phyloP scores from a whole-genome alignment of 2,113 vertebrate species.

The Notiomystis cincta region DNA sequence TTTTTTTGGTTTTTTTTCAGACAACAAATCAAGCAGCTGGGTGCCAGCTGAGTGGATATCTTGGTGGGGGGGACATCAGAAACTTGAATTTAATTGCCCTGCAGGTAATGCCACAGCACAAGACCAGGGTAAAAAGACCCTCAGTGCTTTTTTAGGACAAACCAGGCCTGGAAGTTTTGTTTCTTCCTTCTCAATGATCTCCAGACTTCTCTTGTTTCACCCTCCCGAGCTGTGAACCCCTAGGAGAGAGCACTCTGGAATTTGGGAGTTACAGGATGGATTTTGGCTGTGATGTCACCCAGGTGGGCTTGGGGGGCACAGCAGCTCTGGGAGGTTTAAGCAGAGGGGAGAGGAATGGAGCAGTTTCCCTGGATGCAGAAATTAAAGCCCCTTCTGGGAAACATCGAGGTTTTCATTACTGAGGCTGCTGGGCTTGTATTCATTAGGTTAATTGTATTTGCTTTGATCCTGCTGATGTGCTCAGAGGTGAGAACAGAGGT shows the following conservation, averaged over 20 bases:
- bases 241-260: neutral
- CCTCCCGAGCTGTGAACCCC: neutral
- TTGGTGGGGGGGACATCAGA: neutral
- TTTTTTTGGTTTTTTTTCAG: neutral
- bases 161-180: neutral
- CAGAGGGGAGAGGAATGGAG: neutral
- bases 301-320: neutral
- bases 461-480: neutral
- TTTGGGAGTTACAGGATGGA: neutral
- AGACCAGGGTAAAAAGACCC: neutral
- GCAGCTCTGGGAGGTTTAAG: neutral
- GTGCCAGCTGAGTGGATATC: neutral
- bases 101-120: neutral
- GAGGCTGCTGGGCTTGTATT: neutral
- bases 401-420: neutral
- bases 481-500: neutral
- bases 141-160: neutral
- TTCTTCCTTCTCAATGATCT: neutral
- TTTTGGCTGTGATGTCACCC: neutral
- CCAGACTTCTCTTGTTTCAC: neutral
- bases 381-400: neutral
- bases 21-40: neutral
- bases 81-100: neutral
- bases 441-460: neutral
- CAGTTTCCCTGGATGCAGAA: neutral